phyloP scores from a whole-genome alignment of 2,797 vertebrate genomes.

The Pagetopsis macropterus region DNA sequence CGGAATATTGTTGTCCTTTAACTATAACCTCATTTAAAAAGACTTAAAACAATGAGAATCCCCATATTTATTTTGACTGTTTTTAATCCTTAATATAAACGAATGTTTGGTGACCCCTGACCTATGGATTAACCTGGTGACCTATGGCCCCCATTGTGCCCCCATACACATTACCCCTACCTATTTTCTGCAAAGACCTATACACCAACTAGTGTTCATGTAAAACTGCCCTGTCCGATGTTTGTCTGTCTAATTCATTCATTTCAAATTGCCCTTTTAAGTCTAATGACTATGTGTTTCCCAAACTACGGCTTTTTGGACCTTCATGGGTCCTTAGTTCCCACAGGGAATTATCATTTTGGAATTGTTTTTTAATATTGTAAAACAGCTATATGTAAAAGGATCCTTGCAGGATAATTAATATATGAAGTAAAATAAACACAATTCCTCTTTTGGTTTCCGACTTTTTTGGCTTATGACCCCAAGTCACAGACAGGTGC shows the following conservation, averaged over 20 bases:
- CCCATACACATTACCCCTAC: background rate
- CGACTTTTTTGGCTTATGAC: background rate
- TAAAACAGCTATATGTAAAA: background rate
- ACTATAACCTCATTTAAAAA: background rate
- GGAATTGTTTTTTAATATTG: background rate
- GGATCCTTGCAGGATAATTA: background rate
- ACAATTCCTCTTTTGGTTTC: background rate
- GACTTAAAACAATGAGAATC: background rate
- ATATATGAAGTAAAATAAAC: background rate
- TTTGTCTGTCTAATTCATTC: background rate
- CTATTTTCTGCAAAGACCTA: background rate
- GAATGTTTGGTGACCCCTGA: background rate
- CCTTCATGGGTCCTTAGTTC: background rate
- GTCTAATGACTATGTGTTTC: background rate
- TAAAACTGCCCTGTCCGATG: background rate
- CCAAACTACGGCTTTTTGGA: background rate
- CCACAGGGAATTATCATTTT: too few relatives aligned
- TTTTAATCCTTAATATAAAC: background rate
- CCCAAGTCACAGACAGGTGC: background rate
- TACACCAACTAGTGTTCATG: background rate
- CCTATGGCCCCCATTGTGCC: background rate
- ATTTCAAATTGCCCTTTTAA: background rate
- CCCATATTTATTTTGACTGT: background rate
- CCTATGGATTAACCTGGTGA: constrained; percentile 9
- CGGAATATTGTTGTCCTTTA: background rate